Evolutionary conservation across 2,113 vertebrate genomes (phyloP), one percentile per base, ranked within the genome.

Genomic region (Pachypanchax playfairii): DNA sequence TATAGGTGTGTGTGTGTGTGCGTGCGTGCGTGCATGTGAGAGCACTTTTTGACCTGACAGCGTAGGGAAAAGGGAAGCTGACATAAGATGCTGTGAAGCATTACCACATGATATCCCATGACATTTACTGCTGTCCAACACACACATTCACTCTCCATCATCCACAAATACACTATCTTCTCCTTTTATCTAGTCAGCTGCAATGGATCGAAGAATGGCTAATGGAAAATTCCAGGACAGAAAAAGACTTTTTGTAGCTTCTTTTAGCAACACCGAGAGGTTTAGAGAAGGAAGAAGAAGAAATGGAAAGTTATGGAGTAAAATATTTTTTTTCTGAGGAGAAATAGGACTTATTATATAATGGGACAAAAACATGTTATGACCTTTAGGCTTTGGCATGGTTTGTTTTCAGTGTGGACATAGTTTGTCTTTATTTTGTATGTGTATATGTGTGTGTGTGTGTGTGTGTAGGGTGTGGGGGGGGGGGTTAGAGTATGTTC

Each of bases 71-170:
- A 65, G 44, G 55, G 39, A 21, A 69, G 57, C 54, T 78, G 81
- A 82, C 76, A 71, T 53, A 65, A 76, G 70, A 82, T 9, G 64
- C 78, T 76, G 72, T 79, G 78, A 77, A 67, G 82, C 79, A 72
- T 79, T 63, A 43, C 65, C 5, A 42, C 60, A 64, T 72, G 74
- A 83, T 75, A 69, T 81, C 80, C 82, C 75, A 66, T 83, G 79
- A 79, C 79, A 80, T 80, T 83, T 75, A 48, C 67, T 72, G 55
- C 82, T 73, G 65, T 76, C 77, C 42, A 41, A 36, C 36, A 35
- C 33, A 47, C 58, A 55, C 62, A 49, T 59, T 22, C 54, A 42
- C 22, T 47, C 44, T 33, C 65, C 41, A 38, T 41, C 58, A 46
- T 12, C 31, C 51, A 67, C 35, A 51, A 56, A 71, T 29, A 29